Evolutionary conservation across 2,113 vertebrate species (phyloP), one percentile per base, ranked within the genome.

Genomic region (Callionymus lyra): DNA sequence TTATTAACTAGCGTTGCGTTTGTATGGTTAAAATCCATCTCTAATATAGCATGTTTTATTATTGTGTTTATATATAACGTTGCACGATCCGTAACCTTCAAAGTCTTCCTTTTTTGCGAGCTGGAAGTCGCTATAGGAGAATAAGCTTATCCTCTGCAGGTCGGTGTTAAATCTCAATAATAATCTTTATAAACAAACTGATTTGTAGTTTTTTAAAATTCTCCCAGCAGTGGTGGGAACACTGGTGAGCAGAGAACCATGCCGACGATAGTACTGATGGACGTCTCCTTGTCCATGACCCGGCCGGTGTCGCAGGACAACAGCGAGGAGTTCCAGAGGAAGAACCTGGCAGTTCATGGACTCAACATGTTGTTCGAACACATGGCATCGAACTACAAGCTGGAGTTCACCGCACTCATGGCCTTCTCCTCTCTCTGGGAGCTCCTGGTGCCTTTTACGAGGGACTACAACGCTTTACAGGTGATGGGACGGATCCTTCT

Each of bases 261-360:
- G 95, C 95, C 95, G 0, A 98, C 94, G 0, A 92, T 97, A 78
- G 89, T 99, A 46, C 81, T 97, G 47, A 86, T 99, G 90, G 95
- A 99, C n/a, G 91, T 90, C 21, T 98, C 95, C 1, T 88, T 99
- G 63, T 99, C 95, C 75, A 99, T 99, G 95, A 97, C 95, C 0
- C 88, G 95, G 4, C 93, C 95, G 0, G 94, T 99, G 68, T 84
- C 89, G 0, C 46, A 87, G 40, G 95, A 96, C 52, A 88, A 92
- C 16, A 89, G 78, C 0, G 95, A 99, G 53, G 95, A 99, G 46
- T 91, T 92, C 51, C 94, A 98, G 82, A 86, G 95, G 50, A 99
- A 97, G 48, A 93, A 96, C 60, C 77, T 99, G 54, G 95, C 95
- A 0, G 88, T 91, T 10, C 93, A 97, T 10, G 95, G 94, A 18